Percentiles rank a stretch among this genome's conserved stretches.
phyloP scores from a whole-genome alignment of 2,113 vertebrate species.

The Pimephales promelas region DNA sequence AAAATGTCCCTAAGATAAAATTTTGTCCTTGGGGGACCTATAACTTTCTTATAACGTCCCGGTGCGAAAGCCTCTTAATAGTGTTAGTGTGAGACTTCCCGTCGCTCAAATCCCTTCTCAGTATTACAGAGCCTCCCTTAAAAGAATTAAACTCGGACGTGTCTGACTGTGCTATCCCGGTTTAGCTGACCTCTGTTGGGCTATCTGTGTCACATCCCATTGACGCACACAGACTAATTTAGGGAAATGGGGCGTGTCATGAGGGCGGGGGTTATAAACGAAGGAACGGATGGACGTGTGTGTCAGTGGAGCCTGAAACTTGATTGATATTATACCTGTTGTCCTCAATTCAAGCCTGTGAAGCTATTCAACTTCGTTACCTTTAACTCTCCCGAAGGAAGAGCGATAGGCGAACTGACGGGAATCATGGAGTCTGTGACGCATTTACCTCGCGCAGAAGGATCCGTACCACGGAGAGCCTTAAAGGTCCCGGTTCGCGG shows the following conservation, averaged over 20 bases:
- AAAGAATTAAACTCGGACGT: constrained; percentile 58
- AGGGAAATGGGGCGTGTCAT: constrained; percentile 52
- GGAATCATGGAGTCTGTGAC: constrained; percentile 63
- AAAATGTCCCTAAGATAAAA: too few relatives aligned
- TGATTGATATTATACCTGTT: not conserved
- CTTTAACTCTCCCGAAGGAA: not conserved
- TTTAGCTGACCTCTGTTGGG: constrained; percentile 31
- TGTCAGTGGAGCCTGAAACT: not conserved
- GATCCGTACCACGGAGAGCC: constrained; percentile 53
- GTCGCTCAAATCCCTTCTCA: not conserved
- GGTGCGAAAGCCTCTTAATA: too few relatives aligned
- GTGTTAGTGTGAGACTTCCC: not conserved
- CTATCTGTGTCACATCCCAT: constrained; percentile 61
- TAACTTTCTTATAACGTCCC: too few relatives aligned
- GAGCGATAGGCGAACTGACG: not conserved
- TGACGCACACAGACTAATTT: constrained; percentile 64
- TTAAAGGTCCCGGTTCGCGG: constrained; percentile 60
- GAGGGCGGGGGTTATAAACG: constrained; percentile 63
- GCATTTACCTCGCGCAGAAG: constrained; percentile 45
- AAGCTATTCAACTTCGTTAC: not conserved
- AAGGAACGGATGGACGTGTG: constrained; percentile 11
- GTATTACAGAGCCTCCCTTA: constrained; percentile 30
- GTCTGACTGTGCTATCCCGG: constrained; percentile 56
- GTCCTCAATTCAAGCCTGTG: not conserved
- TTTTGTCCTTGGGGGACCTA: too few relatives aligned